Base-by-base conservation (phyloP, 2,113 vertebrate species). In the Corydoras maculifer region DNA sequence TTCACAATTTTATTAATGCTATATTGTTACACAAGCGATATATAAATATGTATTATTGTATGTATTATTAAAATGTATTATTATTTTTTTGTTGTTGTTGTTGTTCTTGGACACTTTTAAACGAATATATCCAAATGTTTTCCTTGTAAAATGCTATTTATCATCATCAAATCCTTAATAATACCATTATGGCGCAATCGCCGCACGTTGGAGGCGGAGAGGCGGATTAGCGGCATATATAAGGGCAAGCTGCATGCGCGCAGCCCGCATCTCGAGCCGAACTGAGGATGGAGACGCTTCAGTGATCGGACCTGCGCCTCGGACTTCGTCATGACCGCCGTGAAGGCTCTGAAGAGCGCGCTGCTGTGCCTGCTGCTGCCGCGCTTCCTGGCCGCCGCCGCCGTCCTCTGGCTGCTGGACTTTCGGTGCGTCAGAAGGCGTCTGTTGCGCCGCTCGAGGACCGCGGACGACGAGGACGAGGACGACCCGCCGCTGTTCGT, bases 371-470 rank as follows among this genome's bases (percentile, higher is more conserved):
- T 96, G 63, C 86, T 90, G 72, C 88, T 97, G 85, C 96, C 96
- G 71, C 94, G 95, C 59, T 98, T 99, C 84, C 88, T 98, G 10
- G 80, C 92, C 86, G 93, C 94, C 31, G 96, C 94, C 65, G 82
- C 94, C 82, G 88, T 94, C 88, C 93, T 99, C 67, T 99, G 94
- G 94, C 91, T 97, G 14, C 92, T 99, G 31, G 96, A 99, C 85
- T 97, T 98, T 83, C 85, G 94, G 61, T 99, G 96, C 88, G 94
- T 99, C 75, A 87, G 96, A 69, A 94, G 92, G 82, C 91, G 89
- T 81, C 83, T 98, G 58, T 87, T 91, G 70, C 77, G 86, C 74
- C 85, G 87, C 72, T 85, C 88, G 82, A 85, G 83, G 49, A 86
- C 86, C 75, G 81, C 82, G 74, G 88, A 85, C 3, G 25, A 60